These are phyloP conservation scores for Tychaedon coryphoeus DNA, from an alignment of 2,113 vertebrate species.

Conservation along the genomic window DNA sequence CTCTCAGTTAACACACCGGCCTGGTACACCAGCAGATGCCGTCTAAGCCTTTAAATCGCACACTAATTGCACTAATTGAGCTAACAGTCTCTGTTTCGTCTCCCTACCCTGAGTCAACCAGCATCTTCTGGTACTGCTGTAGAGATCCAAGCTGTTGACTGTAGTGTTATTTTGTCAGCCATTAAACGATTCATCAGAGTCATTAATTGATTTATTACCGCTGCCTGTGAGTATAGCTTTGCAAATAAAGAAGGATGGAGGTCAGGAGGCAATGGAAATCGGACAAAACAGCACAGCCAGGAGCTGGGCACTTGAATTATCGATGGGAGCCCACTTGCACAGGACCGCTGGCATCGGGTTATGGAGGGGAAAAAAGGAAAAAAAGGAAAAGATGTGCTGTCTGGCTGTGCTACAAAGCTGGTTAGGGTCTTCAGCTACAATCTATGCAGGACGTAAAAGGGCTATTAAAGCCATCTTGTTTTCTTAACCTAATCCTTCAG, in stretches of 20 bases:
- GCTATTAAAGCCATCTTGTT: neutral
- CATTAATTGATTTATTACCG: constrained; percentile 86
- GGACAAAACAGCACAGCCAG: constrained; percentile 68
- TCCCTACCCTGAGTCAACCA: constrained; percentile 78
- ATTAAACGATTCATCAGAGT: constrained; percentile 83
- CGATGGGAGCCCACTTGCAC: neutral
- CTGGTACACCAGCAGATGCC: constrained; percentile 73
- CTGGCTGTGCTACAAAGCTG: neutral
- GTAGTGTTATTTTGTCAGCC: constrained; percentile 83
- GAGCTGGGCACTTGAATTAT: constrained; percentile 52
- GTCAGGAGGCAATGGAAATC: constrained; percentile 72
- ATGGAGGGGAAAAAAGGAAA: neutral
- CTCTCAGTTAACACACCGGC: constrained; percentile 45
- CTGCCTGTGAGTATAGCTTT: constrained; percentile 78
- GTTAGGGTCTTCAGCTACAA: neutral
- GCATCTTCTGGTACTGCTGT: constrained; percentile 77
- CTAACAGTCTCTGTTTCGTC: constrained; percentile 79
- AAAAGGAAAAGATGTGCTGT: neutral
- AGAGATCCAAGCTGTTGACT: constrained; percentile 85
- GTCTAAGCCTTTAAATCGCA: constrained; percentile 79
- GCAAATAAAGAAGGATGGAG: constrained; percentile 83
- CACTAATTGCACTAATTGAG: constrained; percentile 82
- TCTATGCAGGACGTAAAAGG: neutral
- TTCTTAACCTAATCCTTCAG: constrained; percentile 22
- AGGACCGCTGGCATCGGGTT: neutral